Base-by-base conservation (phyloP, 2,888 invertebrate species). In the Alloscopus bannaensis region DNA sequence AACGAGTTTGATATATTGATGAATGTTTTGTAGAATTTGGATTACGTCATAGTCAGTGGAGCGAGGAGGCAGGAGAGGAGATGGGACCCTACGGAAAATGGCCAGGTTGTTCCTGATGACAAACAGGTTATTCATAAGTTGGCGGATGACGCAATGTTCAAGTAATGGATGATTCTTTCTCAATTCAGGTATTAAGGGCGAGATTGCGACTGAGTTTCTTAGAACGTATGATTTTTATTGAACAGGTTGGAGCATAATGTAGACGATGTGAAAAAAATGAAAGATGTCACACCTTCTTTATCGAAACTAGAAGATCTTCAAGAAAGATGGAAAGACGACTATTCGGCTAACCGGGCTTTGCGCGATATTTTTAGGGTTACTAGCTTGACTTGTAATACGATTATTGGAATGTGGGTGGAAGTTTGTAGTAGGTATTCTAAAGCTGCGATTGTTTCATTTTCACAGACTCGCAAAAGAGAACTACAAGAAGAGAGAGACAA, bases 81-180 rank as follows among this genome's bases (percentile, higher is more conserved):
- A 84, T 99, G 99, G 98, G 99, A 99, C 89, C 98, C 99, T 0
- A 93, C 93, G 36, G 93, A 97, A 86, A 98, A 99, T 90, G 98
- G 95, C 60, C 98, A 98, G 88, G 92, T 96, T 75, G 95, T 96
- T 0, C 94, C 96, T 0, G 96, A 96, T 87, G 97, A 97, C 0
- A 96, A 97, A 87, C 95, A 96, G 88, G 93, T 93, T 0, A 96
- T 95, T 86, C 94, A 95, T 86, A 92, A 94, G 76, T 89, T 99
- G 77, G 96, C 95, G 86, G 95, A 96, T 86, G 98, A 99, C 92
- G 94, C 99, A 4, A 99, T 99, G 99, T 99, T 94, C 88, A 86
- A 84, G 86, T 86, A 80, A 72, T 81, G 36, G 8, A 13, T 36
- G 13, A 36, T 8, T 3, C 20, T 59, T 36, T 59, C 6, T 18